Evolutionary conservation across 1,140 invertebrate genomes (phyloP), one percentile per base, ranked within the genome.

Genomic region (Trichoplusia ni): DNA sequence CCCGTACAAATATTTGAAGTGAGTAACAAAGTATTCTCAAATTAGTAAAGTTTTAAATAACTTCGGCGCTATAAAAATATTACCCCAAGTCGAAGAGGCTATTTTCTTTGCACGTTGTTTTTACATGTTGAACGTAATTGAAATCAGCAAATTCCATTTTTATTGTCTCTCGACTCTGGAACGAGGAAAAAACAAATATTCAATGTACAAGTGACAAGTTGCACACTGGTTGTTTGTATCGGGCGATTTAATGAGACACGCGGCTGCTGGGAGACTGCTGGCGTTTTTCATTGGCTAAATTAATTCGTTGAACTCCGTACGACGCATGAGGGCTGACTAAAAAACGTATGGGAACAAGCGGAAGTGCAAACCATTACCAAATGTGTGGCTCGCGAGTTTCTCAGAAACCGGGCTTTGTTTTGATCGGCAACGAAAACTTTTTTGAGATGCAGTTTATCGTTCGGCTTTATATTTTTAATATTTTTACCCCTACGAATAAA

Each of bases 301-400:
- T 74, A 81, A 81, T 87, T 87, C 84, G 67, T 51, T 79, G 82
- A 84, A 82, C 67, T 73, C 64, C 56, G 64, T 68, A 47, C 59
- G 47, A 38, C 66, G 64, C 58, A 59, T 60, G 69, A 63, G 67
- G 31, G 35, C 65, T 49, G 38, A 64, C 65, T 68, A 79, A 79
- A 82, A 79, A 76, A 65, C 54, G 59, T 67, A 65, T 59, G 73
- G 71, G 72, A 68, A 76, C 71, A 72, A 75, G 63, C 77, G 81
- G 85, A 88, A 84, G 73, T 77, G 31, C 67, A 84, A 86, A 88
- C 69, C 78, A 84, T 78, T 82, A 79, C 78, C 85, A 86, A 84
- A 84, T 84, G 84, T 81, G 79, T 69, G 65, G 65, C 11, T 64
- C 66, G 38, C 54, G 64, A 65, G 67, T 44, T 73, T 60, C 64